Evolutionary conservation across 2,888 invertebrate genomes (phyloP).

Genomic region (Melanophora roralis): DNA sequence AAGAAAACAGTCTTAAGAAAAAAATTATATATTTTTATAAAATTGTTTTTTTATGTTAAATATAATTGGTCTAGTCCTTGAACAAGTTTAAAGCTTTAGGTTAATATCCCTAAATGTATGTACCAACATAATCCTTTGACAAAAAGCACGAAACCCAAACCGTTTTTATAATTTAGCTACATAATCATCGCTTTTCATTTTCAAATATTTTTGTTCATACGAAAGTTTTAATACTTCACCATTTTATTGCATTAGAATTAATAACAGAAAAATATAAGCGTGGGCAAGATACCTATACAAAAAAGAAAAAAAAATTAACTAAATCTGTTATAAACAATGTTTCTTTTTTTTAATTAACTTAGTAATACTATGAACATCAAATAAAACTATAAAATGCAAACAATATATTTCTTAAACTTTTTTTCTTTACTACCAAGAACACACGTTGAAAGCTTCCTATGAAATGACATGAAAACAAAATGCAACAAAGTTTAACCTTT

Average conservation of each 20-base stretch:
- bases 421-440: slow-evolving; percentile 10
- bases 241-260: slow-evolving; percentile 3
- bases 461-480: neutral
- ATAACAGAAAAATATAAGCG: slow-evolving; percentile 19
- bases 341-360: slow-evolving; percentile 9
- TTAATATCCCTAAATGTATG: neutral
- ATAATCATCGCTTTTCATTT: slow-evolving; percentile 22
- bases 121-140: slow-evolving; percentile 7
- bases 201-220: neutral
- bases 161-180: slow-evolving; percentile 21
- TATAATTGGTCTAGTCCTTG: slow-evolving; percentile 43
- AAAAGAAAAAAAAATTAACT: slow-evolving; percentile 33
- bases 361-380: slow-evolving; percentile 33
- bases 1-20: neutral
- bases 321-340: slow-evolving; percentile 49
- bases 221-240: neutral
- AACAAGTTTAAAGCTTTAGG: slow-evolving; percentile 1
- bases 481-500: neutral
- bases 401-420: neutral
- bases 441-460: no score
- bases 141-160: slow-evolving; percentile 9
- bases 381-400: slow-evolving; percentile 36
- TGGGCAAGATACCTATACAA: no score
- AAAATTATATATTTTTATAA: slow-evolving; percentile 20
- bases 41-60: slow-evolving; percentile 33